Evolutionary conservation across 2,888 invertebrate species (phyloP).

Genomic region (Noctua comes): DNA sequence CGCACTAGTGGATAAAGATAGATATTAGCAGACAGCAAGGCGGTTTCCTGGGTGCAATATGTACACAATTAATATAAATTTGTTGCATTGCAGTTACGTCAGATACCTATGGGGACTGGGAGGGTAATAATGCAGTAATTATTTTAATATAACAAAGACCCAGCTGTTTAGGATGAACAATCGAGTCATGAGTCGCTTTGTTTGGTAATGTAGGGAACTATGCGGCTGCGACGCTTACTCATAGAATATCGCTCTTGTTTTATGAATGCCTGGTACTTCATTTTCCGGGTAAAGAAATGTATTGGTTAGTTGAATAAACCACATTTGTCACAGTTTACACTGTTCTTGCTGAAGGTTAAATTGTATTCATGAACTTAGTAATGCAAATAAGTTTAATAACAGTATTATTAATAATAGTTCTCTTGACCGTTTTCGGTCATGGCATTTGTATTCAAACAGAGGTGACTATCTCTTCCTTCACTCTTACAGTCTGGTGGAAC

Average conservation of each 20-base stretch:
- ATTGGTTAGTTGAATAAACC: conserved; percentile 34
- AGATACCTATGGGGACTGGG: neutral
- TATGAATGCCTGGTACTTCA: conserved; percentile 39
- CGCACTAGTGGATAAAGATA: conserved; percentile 1
- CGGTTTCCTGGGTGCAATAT: neutral
- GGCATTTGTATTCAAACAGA: neutral
- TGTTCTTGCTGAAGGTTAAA: neutral
- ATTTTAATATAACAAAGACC: neutral
- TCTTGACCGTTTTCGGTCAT: neutral
- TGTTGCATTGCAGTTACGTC: neutral
- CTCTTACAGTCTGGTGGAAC: neutral
- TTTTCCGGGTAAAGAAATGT: conserved; percentile 45
- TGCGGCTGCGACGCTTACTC: conserved; percentile 31
- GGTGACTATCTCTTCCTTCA: neutral
- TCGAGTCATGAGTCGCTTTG: conserved; percentile 20
- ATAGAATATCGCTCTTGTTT: conserved; percentile 38
- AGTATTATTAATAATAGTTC: neutral
- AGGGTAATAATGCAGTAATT: neutral
- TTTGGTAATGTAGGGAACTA: conserved; percentile 27
- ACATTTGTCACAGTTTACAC: conserved; percentile 9
- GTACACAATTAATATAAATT: neutral
- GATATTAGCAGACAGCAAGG: neutral
- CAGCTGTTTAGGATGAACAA: conserved; percentile 31
- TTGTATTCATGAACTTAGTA: neutral
- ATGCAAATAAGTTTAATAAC: neutral